A percentile compares a stretch with the other conserved stretches of the same genome.
phyloP scores from a whole-genome alignment of 2,797 vertebrate species.

The Macroramphosus scolopax region DNA sequence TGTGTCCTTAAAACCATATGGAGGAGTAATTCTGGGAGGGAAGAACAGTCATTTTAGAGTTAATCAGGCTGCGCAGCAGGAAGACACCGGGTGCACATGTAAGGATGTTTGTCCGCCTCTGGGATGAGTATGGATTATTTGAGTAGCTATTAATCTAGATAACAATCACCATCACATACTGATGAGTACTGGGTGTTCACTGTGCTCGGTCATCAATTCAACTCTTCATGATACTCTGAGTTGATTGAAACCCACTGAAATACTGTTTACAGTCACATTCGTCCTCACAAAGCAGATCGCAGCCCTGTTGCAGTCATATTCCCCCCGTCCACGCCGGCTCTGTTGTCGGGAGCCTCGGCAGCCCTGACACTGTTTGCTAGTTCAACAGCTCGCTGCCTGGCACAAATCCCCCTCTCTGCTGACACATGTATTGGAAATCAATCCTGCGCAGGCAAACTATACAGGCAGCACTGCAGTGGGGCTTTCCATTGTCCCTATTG shows the following conservation, averaged over 20 bases:
- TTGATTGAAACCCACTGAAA: too few relatives aligned
- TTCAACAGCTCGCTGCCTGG: conserved; percentile 35
- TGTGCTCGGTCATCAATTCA: background rate
- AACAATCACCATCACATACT: background rate
- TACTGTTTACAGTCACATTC: too few relatives aligned
- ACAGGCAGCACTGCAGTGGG: conserved; percentile 42
- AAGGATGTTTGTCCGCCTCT: too few relatives aligned
- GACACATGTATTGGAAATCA: conserved; percentile 67
- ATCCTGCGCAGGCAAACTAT: conserved; percentile 51
- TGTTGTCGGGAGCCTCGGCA: conserved; percentile 15
- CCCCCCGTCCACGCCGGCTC: conserved; percentile 15
- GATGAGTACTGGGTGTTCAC: background rate
- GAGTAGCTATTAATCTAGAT: background rate
- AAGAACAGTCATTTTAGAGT: too few relatives aligned
- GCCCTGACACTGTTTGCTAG: conserved; percentile 23
- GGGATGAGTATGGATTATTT: background rate
- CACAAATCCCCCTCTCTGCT: conserved; percentile 48
- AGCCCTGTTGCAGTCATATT: too few relatives aligned
- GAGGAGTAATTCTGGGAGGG: too few relatives aligned
- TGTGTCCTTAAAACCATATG: too few relatives aligned
- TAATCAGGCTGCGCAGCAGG: too few relatives aligned
- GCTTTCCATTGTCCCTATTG: conserved; percentile 35
- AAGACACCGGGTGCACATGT: too few relatives aligned
- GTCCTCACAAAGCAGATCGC: too few relatives aligned
- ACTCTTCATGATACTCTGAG: background rate